Base-by-base conservation (phyloP, 2,113 vertebrate species). In the Pelodiscus sinensis region DNA sequence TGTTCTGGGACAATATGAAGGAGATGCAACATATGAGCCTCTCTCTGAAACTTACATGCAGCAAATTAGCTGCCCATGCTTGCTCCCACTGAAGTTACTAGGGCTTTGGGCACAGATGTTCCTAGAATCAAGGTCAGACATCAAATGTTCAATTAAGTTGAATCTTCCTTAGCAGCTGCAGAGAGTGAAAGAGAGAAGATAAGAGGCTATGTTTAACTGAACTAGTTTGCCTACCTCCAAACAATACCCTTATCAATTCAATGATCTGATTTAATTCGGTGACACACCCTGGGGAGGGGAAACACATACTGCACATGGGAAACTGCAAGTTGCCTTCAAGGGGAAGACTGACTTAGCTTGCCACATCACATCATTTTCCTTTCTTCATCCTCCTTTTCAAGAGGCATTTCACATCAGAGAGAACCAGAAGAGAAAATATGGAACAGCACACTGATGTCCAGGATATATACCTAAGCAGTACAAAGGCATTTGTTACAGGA, bases 91-190 rank as follows among this genome's bases (percentile, higher is more conserved):
- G 44, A 88, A 91, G 92, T 89, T 85, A 88, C 85, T 92, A 22
- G 50, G 54, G 94, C 5, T 93, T 90, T 91, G 90, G 29, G 93
- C 24, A 81, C 44, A 84, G 35, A 91, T 10, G 93, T 92, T 84
- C 93, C 84, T 91, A 50, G 18, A 19, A 88, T 0, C 24, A 78
- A 21, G 62, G 55, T 83, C 90, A 92, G 55, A 95, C 92, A 92
- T 79, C 11, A 31, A 81, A 58, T 83, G 88, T 91, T 62, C 88
- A 92, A 19, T 27, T 51, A 4, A 82, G 51, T 81, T 94, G 75
- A 65, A 27, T 80, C 44, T 86, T n/a, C 38, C 89, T 92, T 65
- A 25, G 91, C 90, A 92, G 35, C 82, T 62, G 16, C 78, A 91
- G 27, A 84, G 52, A 13, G 6, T 44, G 10, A 81, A 60, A 9